These are phyloP conservation scores for Eufriesea mexicana DNA, from an alignment of 1,140 invertebrate species.

Conservation along the genomic window DNA sequence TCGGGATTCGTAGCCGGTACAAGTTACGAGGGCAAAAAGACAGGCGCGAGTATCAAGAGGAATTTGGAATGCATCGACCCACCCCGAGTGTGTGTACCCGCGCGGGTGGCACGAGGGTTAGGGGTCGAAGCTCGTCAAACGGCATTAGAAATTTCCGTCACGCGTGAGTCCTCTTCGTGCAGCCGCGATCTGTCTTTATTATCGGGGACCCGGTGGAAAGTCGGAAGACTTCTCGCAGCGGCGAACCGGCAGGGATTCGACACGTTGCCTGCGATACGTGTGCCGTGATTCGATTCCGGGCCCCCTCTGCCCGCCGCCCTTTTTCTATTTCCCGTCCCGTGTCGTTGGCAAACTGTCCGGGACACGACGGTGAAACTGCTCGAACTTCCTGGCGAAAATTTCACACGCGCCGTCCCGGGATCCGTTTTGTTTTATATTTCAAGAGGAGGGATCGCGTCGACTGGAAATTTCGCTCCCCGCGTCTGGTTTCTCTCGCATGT, in stretches of 20 bases:
- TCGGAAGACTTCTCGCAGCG: constrained; percentile 26
- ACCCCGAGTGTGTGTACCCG: neutral
- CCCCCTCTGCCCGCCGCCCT: neutral
- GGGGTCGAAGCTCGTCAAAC: neutral
- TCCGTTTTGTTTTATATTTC: neutral
- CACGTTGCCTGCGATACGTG: constrained; percentile 5
- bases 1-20: constrained; percentile 15
- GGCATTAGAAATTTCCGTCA: constrained; percentile 47
- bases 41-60: constrained; percentile 26
- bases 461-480: no score
- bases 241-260: constrained; percentile 21
- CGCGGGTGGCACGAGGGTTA: no score
- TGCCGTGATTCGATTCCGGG: constrained; percentile 55
- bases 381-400: neutral
- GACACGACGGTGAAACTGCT: neutral
- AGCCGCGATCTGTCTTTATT: constrained; percentile 60
- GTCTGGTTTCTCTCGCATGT: no score
- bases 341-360: neutral
- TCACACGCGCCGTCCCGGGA: no score
- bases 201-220: constrained; percentile 43
- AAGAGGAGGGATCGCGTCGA: no score
- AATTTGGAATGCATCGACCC: constrained; percentile 34
- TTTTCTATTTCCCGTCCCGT: constrained; percentile 2
- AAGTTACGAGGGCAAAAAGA: neutral
- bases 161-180: constrained; percentile 38